Percentiles rank a stretch among this genome's conserved stretches.
phyloP scores from a whole-genome alignment of 2,888 invertebrate genomes.

The Sinopyrophorus schimmeli region DNA sequence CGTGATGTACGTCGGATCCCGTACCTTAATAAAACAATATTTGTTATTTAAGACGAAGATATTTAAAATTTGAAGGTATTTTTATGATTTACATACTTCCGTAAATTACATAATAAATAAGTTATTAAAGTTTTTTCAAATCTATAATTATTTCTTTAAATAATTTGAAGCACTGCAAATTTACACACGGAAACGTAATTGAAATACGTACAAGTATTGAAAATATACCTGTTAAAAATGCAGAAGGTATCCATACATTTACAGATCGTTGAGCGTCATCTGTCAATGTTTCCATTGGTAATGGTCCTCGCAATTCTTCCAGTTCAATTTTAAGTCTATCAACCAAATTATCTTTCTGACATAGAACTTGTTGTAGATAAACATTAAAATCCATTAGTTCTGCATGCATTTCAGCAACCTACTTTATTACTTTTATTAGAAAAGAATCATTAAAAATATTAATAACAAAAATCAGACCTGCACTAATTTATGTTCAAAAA shows the following conservation, averaged over 20 bases:
- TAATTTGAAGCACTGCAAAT: too few species aligned
- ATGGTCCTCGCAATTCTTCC: slow-evolving; percentile 67
- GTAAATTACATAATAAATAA: too few species aligned
- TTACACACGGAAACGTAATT: too few species aligned
- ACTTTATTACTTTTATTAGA: too few species aligned
- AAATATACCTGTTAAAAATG: slow-evolving; percentile 70
- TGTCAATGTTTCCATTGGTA: slow-evolving; percentile 56
- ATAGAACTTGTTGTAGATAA: slow-evolving; percentile 72
- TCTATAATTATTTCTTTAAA: too few species aligned
- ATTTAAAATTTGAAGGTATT: too few species aligned
- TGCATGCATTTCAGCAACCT: slow-evolving; percentile 94
- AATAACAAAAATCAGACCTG: slow-evolving; percentile 65
- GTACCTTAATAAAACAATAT: slow-evolving; percentile 53
- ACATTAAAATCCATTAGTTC: slow-evolving; percentile 93
- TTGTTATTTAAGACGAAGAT: neutral
- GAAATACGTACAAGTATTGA: too few species aligned
- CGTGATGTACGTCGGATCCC: slow-evolving; percentile 79
- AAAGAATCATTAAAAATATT: neutral
- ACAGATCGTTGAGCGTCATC: slow-evolving; percentile 61
- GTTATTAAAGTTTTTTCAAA: too few species aligned
- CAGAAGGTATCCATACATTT: slow-evolving; percentile 86
- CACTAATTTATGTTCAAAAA: slow-evolving; percentile 84
- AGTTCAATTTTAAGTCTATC: slow-evolving; percentile 66
- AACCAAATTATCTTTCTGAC: slow-evolving; percentile 64
- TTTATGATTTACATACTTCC: too few species aligned